Percentiles rank a stretch among this genome's conserved stretches.
Evolutionary conservation across 2,797 vertebrate genomes (phyloP).

Genomic region (Tachyglossus aculeatus): DNA sequence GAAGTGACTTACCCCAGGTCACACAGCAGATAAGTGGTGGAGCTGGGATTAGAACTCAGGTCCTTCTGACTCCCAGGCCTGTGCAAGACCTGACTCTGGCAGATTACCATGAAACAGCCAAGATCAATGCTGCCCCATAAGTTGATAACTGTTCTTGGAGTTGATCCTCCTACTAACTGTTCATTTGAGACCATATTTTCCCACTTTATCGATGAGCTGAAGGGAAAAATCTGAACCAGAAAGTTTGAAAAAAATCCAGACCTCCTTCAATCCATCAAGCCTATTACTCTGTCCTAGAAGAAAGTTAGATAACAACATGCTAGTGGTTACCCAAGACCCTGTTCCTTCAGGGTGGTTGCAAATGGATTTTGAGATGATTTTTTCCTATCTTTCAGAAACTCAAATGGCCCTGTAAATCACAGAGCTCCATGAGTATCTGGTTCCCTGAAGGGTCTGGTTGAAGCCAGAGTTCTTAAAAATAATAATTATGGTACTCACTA

Average conservation of each 20-base stretch:
- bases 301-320: conserved; percentile 4
- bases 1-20: no score
- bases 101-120: no score
- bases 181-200: neutral
- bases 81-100: no score
- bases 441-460: no score
- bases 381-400: neutral
- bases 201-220: neutral
- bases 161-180: neutral
- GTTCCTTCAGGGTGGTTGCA: neutral
- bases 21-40: no score
- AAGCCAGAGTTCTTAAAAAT: no score
- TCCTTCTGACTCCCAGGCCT: no score
- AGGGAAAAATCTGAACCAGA: neutral
- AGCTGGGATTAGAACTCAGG: no score
- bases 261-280: neutral
- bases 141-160: no score
- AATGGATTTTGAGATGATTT: neutral
- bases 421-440: no score
- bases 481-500: no score
- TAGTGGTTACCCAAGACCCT: neutral
- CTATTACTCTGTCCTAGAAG: neutral
- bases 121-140: neutral
- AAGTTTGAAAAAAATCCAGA: neutral
- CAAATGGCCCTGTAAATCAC: neutral